Evolutionary conservation across 23 tunicate species (phyloP).

Genomic region (Pegea sp.): DNA sequence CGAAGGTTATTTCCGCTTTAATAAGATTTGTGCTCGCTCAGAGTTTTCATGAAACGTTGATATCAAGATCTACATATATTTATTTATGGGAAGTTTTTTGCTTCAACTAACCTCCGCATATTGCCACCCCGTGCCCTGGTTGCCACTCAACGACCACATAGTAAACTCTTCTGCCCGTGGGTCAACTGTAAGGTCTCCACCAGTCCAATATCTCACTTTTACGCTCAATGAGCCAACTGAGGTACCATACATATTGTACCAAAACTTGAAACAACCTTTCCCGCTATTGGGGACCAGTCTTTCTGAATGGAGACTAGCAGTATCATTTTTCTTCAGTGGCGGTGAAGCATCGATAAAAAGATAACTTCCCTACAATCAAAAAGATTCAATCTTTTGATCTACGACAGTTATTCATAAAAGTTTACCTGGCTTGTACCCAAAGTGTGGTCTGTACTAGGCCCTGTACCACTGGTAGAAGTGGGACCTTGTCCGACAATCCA

Average conservation of each 20-base stretch:
- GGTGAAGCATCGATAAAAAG: constrained; percentile 24
- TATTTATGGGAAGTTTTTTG: background rate
- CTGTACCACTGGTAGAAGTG: constrained; percentile 13
- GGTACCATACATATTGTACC: constrained; percentile 52
- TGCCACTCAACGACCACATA: constrained; percentile 36
- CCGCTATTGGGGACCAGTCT: constrained; percentile 47
- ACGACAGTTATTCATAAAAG: background rate
- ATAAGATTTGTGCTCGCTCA: no score
- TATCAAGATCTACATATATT: no score
- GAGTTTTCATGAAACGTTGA: background rate
- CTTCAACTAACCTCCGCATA: constrained; percentile 29
- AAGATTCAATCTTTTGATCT: constrained; percentile 1
- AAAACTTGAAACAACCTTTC: constrained; percentile 38
- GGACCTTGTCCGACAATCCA: constrained; percentile 54
- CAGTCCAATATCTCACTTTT: constrained; percentile 24
- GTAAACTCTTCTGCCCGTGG: constrained; percentile 16
- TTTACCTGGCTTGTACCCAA: constrained; percentile 9
- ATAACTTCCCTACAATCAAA: constrained; percentile 34
- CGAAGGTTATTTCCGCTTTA: no score
- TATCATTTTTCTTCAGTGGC: constrained; percentile 5
- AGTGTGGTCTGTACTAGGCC: constrained; percentile 48
- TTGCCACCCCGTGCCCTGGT: constrained; percentile 57
- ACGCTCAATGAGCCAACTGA: constrained; percentile 32
- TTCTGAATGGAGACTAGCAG: constrained; percentile 35
- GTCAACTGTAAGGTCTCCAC: constrained; percentile 45